phyloP scores from a whole-genome alignment of 2,797 vertebrate genomes.

The Scolopax bukidnonensis region DNA sequence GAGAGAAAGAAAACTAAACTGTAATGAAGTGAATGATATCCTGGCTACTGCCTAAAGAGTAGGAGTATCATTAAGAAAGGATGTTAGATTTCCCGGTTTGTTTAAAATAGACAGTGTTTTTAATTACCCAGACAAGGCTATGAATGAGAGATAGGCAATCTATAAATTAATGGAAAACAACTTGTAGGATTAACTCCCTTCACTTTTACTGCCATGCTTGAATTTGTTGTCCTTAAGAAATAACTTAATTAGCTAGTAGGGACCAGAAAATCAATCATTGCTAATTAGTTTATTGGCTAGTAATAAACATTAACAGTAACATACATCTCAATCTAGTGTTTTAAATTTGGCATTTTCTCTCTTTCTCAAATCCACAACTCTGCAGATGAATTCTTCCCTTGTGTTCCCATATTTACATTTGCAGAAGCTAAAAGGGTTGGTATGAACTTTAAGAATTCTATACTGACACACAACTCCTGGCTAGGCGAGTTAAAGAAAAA shows the following conservation, averaged over 20 bases:
- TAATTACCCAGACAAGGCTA: neutral
- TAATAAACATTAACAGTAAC: neutral
- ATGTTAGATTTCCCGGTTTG: neutral
- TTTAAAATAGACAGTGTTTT: neutral
- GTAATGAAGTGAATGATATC: neutral
- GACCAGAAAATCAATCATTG: neutral
- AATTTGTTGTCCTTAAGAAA: neutral
- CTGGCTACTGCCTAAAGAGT: neutral
- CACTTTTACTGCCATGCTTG: neutral
- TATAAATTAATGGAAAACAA: neutral
- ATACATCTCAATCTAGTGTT: neutral
- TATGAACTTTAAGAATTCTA: neutral
- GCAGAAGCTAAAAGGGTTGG: neutral
- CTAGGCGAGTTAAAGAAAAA: neutral
- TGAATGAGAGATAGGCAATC: neutral
- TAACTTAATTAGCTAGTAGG: neutral
- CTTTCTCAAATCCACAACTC: neutral
- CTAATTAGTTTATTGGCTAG: neutral
- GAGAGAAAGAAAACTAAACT: neutral
- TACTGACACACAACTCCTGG: neutral
- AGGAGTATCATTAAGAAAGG: neutral
- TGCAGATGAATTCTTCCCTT: neutral
- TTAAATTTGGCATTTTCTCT: neutral
- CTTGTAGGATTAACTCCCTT: neutral
- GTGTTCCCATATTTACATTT: neutral